Evolutionary conservation across 2,113 vertebrate genomes (phyloP).

Genomic region (Mormoops blainvillei): DNA sequence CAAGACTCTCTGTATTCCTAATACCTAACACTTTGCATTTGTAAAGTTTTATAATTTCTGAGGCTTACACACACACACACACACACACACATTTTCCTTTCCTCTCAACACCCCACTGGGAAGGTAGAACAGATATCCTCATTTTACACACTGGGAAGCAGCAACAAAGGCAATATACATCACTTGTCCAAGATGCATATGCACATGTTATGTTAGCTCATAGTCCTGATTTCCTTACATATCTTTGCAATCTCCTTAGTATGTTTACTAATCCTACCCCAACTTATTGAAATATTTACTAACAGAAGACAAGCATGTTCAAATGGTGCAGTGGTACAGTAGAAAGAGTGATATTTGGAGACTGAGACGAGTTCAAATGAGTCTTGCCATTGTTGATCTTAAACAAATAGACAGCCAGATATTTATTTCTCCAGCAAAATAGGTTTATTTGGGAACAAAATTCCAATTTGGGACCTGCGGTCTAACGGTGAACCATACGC

Average conservation of each 20-base stretch:
- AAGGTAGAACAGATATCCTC: neutral
- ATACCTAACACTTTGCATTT: constrained; percentile 23
- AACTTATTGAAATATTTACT: neutral
- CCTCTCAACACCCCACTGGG: neutral
- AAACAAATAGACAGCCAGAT: neutral
- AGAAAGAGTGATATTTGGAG: neutral
- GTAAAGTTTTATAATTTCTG: constrained; percentile 7
- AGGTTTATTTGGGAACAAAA: neutral
- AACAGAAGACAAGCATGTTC: neutral
- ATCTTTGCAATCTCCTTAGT: neutral
- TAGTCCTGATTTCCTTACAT: neutral
- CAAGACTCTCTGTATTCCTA: neutral
- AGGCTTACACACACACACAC: neutral
- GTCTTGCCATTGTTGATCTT: neutral
- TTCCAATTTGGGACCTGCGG: neutral
- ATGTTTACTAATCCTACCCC: neutral
- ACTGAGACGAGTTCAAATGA: neutral
- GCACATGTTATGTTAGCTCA: neutral
- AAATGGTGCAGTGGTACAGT: neutral
- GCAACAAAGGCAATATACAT: neutral
- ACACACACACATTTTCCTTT: neutral
- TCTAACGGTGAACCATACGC: neutral
- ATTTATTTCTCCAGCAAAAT: neutral
- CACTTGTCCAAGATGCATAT: neutral
- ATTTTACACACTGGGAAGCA: constrained; percentile 47